Evolutionary conservation across 2,113 vertebrate species (phyloP).

Genomic region (Lasiurus cinereus): DNA sequence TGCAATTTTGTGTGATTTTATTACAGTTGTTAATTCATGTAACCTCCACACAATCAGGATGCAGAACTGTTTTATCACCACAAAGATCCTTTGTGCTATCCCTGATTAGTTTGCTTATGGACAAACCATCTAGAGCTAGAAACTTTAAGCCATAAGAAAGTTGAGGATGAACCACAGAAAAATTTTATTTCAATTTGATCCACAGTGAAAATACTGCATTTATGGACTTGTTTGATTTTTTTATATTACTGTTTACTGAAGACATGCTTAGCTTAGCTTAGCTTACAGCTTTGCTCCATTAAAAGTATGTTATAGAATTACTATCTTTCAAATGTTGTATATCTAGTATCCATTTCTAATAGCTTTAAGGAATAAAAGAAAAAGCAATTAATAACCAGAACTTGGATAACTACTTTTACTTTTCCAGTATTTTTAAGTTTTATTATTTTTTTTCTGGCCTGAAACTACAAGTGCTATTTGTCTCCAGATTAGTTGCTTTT

Average conservation of each 20-base stretch:
- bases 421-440: neutral
- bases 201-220: neutral
- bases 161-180: neutral
- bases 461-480: neutral
- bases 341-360: neutral
- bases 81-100: neutral
- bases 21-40: neutral
- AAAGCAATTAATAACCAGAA: neutral
- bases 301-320: neutral
- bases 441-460: neutral
- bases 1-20: neutral
- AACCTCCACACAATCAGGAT: neutral
- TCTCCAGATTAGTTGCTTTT: neutral
- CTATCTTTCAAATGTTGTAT: neutral
- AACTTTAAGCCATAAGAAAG: neutral
- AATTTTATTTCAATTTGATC: conserved; percentile 24
- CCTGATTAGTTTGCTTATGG: neutral
- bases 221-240: neutral
- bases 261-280: neutral
- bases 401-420: neutral
- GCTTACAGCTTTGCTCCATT: neutral
- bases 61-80: neutral
- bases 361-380: conserved; percentile 26
- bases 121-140: neutral
- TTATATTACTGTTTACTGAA: neutral